Evolutionary conservation across 2,113 vertebrate species (phyloP).

Genomic region (Cavia porcellus): DNA sequence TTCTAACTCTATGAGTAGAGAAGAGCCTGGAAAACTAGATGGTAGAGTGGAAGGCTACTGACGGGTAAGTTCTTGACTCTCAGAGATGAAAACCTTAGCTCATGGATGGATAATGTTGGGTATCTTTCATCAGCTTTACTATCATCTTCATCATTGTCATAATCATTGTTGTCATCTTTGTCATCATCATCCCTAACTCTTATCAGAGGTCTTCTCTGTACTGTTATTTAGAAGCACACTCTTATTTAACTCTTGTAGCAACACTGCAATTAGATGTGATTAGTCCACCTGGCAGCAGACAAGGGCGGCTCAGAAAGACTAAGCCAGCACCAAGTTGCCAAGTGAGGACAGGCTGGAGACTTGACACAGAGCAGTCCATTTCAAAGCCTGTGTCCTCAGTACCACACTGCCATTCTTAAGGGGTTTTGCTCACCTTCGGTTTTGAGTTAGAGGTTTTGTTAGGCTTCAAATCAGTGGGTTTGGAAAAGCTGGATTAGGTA

Average conservation of each 20-base stretch:
- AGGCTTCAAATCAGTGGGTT: background rate
- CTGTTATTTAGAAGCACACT: background rate
- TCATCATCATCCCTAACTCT: background rate
- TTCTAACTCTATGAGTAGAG: background rate
- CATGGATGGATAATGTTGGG: background rate
- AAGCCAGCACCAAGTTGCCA: background rate
- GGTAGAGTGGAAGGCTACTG: background rate
- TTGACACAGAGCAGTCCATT: background rate
- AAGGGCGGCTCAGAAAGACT: background rate
- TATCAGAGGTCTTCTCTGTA: background rate
- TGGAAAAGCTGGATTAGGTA: background rate
- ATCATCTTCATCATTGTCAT: background rate
- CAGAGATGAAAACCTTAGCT: background rate
- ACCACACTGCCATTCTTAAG: background rate
- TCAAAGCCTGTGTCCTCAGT: background rate
- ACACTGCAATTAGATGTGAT: background rate
- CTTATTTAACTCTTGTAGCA: background rate
- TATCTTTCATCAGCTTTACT: background rate
- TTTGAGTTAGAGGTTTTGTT: background rate
- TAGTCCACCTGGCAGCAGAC: background rate
- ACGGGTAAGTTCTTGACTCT: background rate
- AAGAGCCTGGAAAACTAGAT: background rate
- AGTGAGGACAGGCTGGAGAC: background rate
- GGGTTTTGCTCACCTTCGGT: background rate
- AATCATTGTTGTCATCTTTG: accelerated